These are phyloP conservation scores for Bombus affinis DNA, from an alignment of 1,140 invertebrate genomes.

Conservation along the genomic window DNA sequence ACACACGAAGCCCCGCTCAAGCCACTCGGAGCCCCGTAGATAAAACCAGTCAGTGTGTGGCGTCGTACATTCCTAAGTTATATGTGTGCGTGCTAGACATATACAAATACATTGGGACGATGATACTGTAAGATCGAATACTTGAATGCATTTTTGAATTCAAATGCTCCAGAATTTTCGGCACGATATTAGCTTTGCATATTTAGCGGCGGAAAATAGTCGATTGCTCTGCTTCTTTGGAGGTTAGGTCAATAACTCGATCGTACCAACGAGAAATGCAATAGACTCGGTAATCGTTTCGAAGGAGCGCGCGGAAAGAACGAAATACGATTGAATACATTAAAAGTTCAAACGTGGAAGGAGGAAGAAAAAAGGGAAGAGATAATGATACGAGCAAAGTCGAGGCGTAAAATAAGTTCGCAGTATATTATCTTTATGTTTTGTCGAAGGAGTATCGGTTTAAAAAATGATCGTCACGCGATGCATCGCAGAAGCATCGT, in stretches of 20 bases:
- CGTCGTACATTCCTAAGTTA: constrained; percentile 44
- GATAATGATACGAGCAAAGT: background rate
- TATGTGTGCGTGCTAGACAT: constrained; percentile 33
- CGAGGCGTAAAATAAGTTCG: background rate
- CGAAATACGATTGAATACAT: background rate
- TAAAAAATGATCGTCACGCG: background rate
- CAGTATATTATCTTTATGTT: background rate
- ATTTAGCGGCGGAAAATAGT: background rate
- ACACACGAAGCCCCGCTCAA: constrained; percentile 36
- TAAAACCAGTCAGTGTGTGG: constrained; percentile 51
- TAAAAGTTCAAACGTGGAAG: background rate
- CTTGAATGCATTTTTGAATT: background rate
- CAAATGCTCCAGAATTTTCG: background rate
- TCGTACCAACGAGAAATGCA: background rate
- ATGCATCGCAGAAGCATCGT: background rate
- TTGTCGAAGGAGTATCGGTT: background rate
- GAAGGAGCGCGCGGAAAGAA: background rate
- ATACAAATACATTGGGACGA: background rate
- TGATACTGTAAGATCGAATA: background rate
- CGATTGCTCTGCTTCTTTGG: background rate
- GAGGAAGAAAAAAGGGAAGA: background rate
- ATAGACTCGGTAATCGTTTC: background rate
- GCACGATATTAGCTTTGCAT: background rate
- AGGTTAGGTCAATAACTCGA: constrained; percentile 13
- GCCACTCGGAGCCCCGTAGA: constrained; percentile 53